phyloP scores from a whole-genome alignment of 2,888 invertebrate genomes.

The Lobophora halterata region DNA sequence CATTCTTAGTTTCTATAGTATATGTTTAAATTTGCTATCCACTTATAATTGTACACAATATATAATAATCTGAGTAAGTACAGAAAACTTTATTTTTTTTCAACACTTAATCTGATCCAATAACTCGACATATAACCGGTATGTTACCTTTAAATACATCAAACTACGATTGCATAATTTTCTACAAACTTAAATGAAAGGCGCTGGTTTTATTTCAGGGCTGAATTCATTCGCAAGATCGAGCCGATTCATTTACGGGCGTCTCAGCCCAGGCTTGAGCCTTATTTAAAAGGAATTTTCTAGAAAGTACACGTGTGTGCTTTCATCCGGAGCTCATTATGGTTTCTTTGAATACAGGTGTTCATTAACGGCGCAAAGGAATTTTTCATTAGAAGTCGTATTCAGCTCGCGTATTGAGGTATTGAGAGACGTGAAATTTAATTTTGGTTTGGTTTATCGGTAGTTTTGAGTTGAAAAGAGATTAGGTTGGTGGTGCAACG shows the following conservation, averaged over 20 bases:
- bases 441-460: conserved; percentile 13
- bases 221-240: conserved; percentile 31
- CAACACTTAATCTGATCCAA: too few species aligned
- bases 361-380: conserved; percentile 51
- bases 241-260: conserved; percentile 46
- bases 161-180: too few species aligned
- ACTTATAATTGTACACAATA: too few species aligned
- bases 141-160: too few species aligned
- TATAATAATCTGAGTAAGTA: too few species aligned
- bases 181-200: conserved; percentile 23
- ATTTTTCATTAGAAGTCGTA: conserved; percentile 71
- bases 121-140: too few species aligned
- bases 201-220: conserved; percentile 18
- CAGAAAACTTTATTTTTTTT: too few species aligned
- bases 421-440: conserved; percentile 16
- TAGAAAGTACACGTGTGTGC: conserved; percentile 34
- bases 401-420: conserved; percentile 42
- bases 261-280: conserved; percentile 42
- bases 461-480: conserved; percentile 7
- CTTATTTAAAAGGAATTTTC: conserved; percentile 47
- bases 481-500: neutral
- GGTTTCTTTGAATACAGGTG: conserved; percentile 41
- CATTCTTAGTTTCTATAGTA: too few species aligned
- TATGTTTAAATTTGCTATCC: too few species aligned
- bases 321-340: conserved; percentile 35